Evolutionary conservation across 2,113 vertebrate species (phyloP), one percentile per base, ranked within the genome.

Genomic region (Hippopotamus amphibius): DNA sequence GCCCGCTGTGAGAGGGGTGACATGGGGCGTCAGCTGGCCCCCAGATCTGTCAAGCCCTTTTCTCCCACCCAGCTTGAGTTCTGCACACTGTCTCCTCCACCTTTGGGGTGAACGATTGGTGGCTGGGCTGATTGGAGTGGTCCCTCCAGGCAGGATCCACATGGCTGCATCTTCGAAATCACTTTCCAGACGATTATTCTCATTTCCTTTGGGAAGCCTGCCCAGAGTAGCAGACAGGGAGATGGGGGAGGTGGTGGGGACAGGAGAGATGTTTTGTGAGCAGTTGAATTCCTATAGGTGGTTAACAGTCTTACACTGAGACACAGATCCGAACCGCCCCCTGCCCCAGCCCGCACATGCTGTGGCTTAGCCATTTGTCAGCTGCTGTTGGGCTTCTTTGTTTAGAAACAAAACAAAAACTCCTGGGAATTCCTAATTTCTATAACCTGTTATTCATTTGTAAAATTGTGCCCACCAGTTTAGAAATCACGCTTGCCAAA

Each of bases 161-260:
- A 76, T 0, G 13, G 55, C 53, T 82, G 55, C 55, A 85, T 95
- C 88, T 97, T 92, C 46, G 41, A 59, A 94, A 89, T 96, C 57
- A 43, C 37, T 95, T 98, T 96, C 76, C 88, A 95, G 90, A 90
- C 0, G 11, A 95, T 96, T 96, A 92, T 77, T 90, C 65, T 97
- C 37, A 55, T 94, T 85, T 86, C 57, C 28, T 95, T 95, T 95
- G 90, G 94, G 94, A 97, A 94, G 48, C 22, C 63, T 96, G 90
- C 61, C 90, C 69, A 81, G 69, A 74, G 72, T 94, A 79, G 71
- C 90, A 97, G 76, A 66, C 50, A 53, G 21, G 7, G 66, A 83
- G 76, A 22, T 57, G 80, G 9, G 24, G 37, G 61, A 93, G 19
- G 50, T 71, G 88, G 43, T 28, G 14, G 50, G 57, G 24, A 59